phyloP scores from a whole-genome alignment of 2,113 vertebrate genomes.

The Ctenomys sociabilis region DNA sequence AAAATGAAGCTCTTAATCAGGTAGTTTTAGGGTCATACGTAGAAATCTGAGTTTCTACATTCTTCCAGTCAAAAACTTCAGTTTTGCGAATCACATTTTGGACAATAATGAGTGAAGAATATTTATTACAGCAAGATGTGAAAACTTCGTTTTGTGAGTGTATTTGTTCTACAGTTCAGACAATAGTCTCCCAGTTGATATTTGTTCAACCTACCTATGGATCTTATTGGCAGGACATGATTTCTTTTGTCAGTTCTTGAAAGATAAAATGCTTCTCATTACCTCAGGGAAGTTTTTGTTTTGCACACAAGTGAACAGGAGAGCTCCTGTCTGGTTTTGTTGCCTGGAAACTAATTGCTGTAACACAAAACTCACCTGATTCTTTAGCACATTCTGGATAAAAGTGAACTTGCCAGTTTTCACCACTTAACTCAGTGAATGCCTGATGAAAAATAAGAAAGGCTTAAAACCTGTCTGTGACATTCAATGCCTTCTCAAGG shows the following conservation, averaged over 20 bases:
- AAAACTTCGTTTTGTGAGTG: not conserved
- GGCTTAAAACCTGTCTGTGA: not conserved
- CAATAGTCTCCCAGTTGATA: not conserved
- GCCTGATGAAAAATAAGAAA: not conserved
- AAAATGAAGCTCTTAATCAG: not conserved
- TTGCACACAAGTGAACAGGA: not conserved
- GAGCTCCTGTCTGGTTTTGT: not conserved
- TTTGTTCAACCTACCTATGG: not conserved
- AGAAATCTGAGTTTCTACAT: not conserved
- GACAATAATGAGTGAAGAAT: not conserved
- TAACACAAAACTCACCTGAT: not conserved
- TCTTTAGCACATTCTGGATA: not conserved
- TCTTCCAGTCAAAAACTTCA: not conserved
- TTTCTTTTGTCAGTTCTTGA: not conserved
- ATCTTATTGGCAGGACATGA: not conserved
- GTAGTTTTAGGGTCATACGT: not conserved
- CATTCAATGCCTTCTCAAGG: not conserved
- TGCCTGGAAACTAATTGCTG: not conserved
- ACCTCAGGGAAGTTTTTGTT: not conserved
- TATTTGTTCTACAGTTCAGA: not conserved
- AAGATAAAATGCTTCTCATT: not conserved
- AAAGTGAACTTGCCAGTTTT: not conserved
- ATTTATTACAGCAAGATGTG: not conserved
- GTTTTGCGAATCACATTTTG: not conserved
- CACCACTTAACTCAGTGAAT: not conserved